Conservation (phyloP, 2,888 invertebrate genomes). For the Limnephilus lunatus region DNA sequence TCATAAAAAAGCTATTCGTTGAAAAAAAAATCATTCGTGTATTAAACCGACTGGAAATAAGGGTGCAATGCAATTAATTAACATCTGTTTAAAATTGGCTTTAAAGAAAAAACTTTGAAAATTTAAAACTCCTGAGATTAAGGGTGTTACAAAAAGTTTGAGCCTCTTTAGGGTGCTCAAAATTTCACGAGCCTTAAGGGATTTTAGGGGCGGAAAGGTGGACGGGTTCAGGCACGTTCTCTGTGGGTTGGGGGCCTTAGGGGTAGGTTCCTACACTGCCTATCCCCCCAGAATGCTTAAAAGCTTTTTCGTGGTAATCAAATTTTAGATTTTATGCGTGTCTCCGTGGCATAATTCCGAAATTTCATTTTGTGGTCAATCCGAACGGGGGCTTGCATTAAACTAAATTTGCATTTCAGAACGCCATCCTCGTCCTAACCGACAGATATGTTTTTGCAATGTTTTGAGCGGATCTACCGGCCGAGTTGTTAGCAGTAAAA, state of each 20-base stretch:
- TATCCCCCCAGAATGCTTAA: slow-evolving; percentile 53
- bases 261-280: background rate
- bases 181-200: slow-evolving; percentile 28
- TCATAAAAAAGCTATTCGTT: background rate
- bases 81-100: background rate
- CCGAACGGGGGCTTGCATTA: no score
- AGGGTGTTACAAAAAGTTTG: slow-evolving; percentile 16
- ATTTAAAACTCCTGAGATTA: background rate
- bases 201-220: slow-evolving; percentile 25
- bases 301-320: slow-evolving; percentile 61
- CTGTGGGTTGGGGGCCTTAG: slow-evolving; percentile 41
- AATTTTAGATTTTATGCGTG: slow-evolving; percentile 54
- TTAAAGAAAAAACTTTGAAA: background rate
- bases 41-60: background rate
- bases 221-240: slow-evolving; percentile 42
- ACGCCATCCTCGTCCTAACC: background rate
- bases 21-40: background rate
- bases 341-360: slow-evolving; percentile 25
- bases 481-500: background rate
- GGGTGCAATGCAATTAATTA: background rate
- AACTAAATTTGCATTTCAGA: slow-evolving; percentile 25
- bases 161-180: background rate
- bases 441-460: background rate
- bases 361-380: slow-evolving; percentile 34
- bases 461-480: background rate